Percentiles rank a stretch among this genome's conserved stretches.
These are phyloP conservation scores for Lasioglossum villosulum DNA, from an alignment of 2,888 invertebrate genomes.

Conservation along the genomic window DNA sequence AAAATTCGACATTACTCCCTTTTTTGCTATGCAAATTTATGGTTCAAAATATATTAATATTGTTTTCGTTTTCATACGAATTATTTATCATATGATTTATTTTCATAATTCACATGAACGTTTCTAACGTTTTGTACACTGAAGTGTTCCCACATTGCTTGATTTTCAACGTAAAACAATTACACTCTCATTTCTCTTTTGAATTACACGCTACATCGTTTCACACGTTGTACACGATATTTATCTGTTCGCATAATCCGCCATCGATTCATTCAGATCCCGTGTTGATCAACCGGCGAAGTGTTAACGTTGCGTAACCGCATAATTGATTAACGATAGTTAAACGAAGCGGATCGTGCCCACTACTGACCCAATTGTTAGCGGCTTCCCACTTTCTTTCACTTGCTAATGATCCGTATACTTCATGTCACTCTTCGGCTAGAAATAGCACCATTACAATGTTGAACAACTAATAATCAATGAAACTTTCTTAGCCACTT, in stretches of 20 bases:
- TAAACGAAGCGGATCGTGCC: slow-evolving; percentile 46
- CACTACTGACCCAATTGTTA: slow-evolving; percentile 58
- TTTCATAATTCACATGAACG: neutral
- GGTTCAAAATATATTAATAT: neutral
- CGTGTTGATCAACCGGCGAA: slow-evolving; percentile 44
- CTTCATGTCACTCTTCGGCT: neutral
- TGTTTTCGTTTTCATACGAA: too few relatives aligned
- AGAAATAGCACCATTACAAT: slow-evolving; percentile 34
- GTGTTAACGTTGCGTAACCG: slow-evolving; percentile 41
- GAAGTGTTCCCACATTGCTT: neutral
- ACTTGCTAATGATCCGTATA: slow-evolving; percentile 26
- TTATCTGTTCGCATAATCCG: slow-evolving; percentile 24
- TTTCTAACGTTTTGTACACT: neutral
- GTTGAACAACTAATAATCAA: neutral
- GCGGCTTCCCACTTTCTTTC: slow-evolving; percentile 44
- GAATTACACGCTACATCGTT: neutral
- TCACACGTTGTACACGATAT: neutral
- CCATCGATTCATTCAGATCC: slow-evolving; percentile 18
- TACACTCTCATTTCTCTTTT: too few relatives aligned
- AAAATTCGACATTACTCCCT: neutral
- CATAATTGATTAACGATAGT: slow-evolving; percentile 60
- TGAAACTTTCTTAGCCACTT: too few relatives aligned
- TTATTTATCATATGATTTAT: too few relatives aligned
- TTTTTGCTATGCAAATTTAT: neutral
- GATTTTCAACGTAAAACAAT: neutral